A percentile compares a stretch with the other conserved stretches of the same genome.
Conservation (phyloP, 2,113 vertebrate species). For the Garra rufa region DNA sequence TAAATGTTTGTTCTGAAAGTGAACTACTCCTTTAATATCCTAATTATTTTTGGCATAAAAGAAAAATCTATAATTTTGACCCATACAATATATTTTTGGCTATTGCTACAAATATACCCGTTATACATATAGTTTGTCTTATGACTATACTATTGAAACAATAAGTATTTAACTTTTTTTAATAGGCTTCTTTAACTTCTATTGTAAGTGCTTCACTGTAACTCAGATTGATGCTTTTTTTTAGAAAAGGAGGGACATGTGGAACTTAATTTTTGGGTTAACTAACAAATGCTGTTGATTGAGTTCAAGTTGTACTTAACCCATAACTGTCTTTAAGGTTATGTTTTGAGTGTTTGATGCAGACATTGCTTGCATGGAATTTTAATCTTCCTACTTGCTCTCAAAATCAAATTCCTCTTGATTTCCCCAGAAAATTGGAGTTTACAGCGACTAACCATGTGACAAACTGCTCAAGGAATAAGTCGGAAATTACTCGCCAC, state of each 20-base stretch:
- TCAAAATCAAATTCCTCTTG: conserved; percentile 26
- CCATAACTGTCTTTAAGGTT: neutral
- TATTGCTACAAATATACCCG: too few relatives aligned
- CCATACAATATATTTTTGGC: too few relatives aligned
- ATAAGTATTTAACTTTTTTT: too few relatives aligned
- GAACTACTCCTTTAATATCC: too few relatives aligned
- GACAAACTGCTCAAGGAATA: conserved; percentile 27
- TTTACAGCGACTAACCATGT: conserved; percentile 29
- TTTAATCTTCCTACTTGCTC: conserved; percentile 25
- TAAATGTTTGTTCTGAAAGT: too few relatives aligned
- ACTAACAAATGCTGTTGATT: neutral
- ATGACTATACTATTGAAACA: too few relatives aligned
- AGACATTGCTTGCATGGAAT: conserved; percentile 17
- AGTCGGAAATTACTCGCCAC: neutral
- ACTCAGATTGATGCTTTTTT: neutral
- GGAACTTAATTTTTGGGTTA: neutral
- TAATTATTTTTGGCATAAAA: too few relatives aligned
- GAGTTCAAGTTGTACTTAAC: neutral
- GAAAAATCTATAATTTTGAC: too few relatives aligned
- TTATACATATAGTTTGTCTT: too few relatives aligned
- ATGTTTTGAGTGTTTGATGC: neutral
- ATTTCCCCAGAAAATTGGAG: conserved; percentile 27
- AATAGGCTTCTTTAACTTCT: too few relatives aligned
- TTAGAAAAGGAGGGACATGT: neutral
- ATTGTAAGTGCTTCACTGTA: too few relatives aligned